phyloP scores from a whole-genome alignment of 2,888 invertebrate genomes.

The Cataglyphis cursor region DNA sequence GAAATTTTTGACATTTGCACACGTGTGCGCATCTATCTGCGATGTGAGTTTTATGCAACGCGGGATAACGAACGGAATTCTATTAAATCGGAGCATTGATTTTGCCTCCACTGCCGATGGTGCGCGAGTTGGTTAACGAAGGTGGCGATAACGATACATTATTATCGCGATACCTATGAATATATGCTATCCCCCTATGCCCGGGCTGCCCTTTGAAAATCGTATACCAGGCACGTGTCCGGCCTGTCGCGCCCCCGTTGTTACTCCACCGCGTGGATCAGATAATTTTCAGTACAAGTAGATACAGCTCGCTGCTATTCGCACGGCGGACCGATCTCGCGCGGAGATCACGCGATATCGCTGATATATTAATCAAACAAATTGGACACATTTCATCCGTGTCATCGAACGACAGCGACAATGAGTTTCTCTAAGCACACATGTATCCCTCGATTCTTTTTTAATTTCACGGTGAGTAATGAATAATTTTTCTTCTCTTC shows the following conservation, averaged over 20 bases:
- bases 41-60: conserved; percentile 27
- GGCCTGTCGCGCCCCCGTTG: conserved; percentile 77
- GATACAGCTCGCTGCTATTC: conserved; percentile 58
- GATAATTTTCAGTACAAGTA: conserved; percentile 74
- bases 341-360: conserved; percentile 68
- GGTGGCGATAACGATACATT: conserved; percentile 72
- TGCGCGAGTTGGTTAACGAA: conserved; percentile 74
- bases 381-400: conserved; percentile 40
- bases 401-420: conserved; percentile 17
- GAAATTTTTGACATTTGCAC: conserved; percentile 7
- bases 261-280: conserved; percentile 71
- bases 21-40: neutral
- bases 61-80: conserved; percentile 48
- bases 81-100: conserved; percentile 52
- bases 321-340: conserved; percentile 68
- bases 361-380: conserved; percentile 74
- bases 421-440: neutral
- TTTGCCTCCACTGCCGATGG: conserved; percentile 55
- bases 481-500: neutral
- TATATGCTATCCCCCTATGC: conserved; percentile 61
- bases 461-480: neutral
- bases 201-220: conserved; percentile 73
- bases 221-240: conserved; percentile 72
- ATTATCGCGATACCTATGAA: conserved; percentile 70
- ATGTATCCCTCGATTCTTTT: neutral